Evolutionary conservation across 2,888 invertebrate species (phyloP), one percentile per base, ranked within the genome.

Genomic region (Nemurella pictetii): DNA sequence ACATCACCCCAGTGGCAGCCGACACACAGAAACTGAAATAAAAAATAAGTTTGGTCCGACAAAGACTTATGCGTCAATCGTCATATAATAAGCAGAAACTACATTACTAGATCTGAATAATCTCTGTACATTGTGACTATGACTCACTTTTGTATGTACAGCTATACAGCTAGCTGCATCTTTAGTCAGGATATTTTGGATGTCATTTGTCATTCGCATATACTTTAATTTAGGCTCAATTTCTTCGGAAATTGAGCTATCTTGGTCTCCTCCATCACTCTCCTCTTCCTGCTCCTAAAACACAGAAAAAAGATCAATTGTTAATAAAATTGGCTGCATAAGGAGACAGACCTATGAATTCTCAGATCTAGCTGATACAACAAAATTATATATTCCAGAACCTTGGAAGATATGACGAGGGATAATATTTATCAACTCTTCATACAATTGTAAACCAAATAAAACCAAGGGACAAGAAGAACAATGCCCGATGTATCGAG

Each of bases 1-100:
- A 99, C 95, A 86, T 94, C 93, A 0, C 99, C 99, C 95, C 96
- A 96, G 89, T 96, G 96, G 20, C 98, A 97, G 30, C 98, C 99
- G 86, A 99, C 91, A 88, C 97, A 97, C 83, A 98, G 93, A 90
- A 98, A 98, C 95, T 96, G 88, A 82, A 90, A 89, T 87, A 26
- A 87, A 88, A 87, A 85, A 83, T 26, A 77, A 85, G 12, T 55
- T 20, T 55, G 20, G 55, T 55, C 9, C 32, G 9, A n/a, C 32
- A 3, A 32, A 32, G 32, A n/a, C n/a, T 32, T 32, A 32, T 32
- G 32, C 9, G 9, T 32, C 32, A 32, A 32, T 3, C 9, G 3
- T 32, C 9, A 32, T 5, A 32, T 35, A 35, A 35, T 35, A 35
- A 7, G 35, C 35, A 35, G 35, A 35, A 35, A 12, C 12, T 4